Base-by-base conservation (phyloP, 2,888 invertebrate species). In the Cantharis flavilabris region DNA sequence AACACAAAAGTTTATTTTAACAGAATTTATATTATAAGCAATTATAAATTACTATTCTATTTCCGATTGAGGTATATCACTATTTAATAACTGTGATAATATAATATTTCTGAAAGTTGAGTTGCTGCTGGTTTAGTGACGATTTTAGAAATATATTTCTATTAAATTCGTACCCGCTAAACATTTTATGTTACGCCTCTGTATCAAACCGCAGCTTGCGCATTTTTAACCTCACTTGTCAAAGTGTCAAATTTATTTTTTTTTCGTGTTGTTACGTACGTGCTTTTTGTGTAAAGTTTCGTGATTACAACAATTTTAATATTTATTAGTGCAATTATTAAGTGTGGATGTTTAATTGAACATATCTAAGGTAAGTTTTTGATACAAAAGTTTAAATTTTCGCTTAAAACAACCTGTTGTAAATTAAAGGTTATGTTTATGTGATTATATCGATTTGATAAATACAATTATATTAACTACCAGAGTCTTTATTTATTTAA, bases 391-490 rank as follows among this genome's bases (percentile, higher is more conserved):
- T 16, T 16, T 30, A 18, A 18, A 62, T 62, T 74, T 18, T 69
- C 14, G 9, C 14, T 7, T 64, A 13, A 64, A 76, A 78, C 78
- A 76, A 78, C 78, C 78, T 78, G 78, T 78, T 78, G 78, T 75
- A 14, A 64, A 49, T 63, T 78, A 26, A 13, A 75, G 78, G 78
- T 78, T 78, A 78, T 78, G 73, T 78, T 78, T 78, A 78, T 74
- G 65, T 75, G 23, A 11, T 16, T 78, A 75, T 78, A 78, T 78
- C 70, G 78, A 78, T 78, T 77, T 77, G 64, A 14, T n/a, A 49
- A n/a, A n/a, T 49, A n/a, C 5, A 13, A n/a, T n/a, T 7, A 49
- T n/a, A 13, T 3, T n/a, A n/a, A 49, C n/a, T 5, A 5, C 13
- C 9, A 49, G n/a, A n/a, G 7, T 49, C 9, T n/a, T n/a, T 49